Base-by-base conservation (phyloP, 2,888 invertebrate genomes). In the Xanthorhoe spadicearia region DNA sequence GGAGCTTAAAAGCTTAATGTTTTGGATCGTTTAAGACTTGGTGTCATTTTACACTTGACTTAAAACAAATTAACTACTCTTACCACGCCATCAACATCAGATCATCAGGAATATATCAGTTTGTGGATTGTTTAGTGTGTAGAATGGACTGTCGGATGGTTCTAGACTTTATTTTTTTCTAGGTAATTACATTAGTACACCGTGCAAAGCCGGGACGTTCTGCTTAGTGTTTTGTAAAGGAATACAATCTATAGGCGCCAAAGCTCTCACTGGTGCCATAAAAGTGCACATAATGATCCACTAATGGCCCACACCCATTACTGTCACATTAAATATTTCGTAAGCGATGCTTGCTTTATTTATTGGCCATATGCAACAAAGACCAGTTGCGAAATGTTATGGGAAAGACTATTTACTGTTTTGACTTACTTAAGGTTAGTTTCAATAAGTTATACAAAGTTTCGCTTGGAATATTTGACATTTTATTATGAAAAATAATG, bases 291-390 rank as follows among this genome's bases (percentile, higher is more conserved):
- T 91, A 87, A 90, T 83, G 81, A 82, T 77, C 81, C 77, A 78
- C 85, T 92, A 92, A 92, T 92, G 90, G 83, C 76, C 77, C 74
- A 77, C 79, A 77, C 83, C 86, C 90, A 91, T 92, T 91, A 91
- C 86, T 82, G 86, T 82, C 87, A 83, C 88, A 88, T 89, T 88
- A 84, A 81, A 91, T 91, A 85, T 68, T 68, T 61, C 87, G 86
- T 85, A 89, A 91, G 79, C 79, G 78, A 74, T 77, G 78, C 77
- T 74, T 59, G 69, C 50, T 52, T 63, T 67, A 69, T 65, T 66
- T 64, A 69, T 77, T 74, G 77, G 81, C 82, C 77, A 80, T 75
- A 74, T 79, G 79, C 48, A 64, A 71, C 61, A 68, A 68, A 68
- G 64, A 62, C 15, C 48, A 35, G 17, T 55, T 61, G 55, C 54